Base-by-base conservation (phyloP, 2,888 invertebrate genomes). In the Julus scanicus region DNA sequence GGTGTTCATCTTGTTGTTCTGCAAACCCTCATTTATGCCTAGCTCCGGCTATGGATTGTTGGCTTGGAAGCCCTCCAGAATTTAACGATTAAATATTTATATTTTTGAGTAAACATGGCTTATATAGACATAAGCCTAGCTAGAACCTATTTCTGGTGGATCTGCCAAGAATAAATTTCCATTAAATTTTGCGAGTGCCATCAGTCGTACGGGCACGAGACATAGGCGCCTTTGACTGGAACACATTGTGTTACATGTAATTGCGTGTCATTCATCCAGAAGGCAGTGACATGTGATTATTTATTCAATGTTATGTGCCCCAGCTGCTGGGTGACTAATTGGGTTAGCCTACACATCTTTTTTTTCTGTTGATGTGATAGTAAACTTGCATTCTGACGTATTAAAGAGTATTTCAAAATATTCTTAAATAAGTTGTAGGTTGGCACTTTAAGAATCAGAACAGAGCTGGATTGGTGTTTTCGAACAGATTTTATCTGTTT, bases 41-140 rank as follows among this genome's bases (percentile, higher is more conserved):
- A 29, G 29, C 29, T 71, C 29, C 11, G 29, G 29, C 71, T 71
- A 71, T 29, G 71, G 71, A 71, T 71, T 29, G 71, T 2, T 29
- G 71, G 71, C 2, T 29, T 71, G 71, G 71, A 71, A 71, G 11
- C 1, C 29, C 9, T 71, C 71, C 71, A 71, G 71, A 29, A 29
- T 71, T 71, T 11, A n/a, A 29, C 11, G 71, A 71, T 71, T 71
- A 71, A 71, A 71, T 71, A 71, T 71, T 71, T 71, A 71, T 71
- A 29, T 71, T 71, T 71, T 71, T 71, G 71, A 2, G 29, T 71
- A 71, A 71, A 71, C 71, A 71, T 11, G 6, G 71, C 71, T 29
- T n/a, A n/a, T 71, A 29, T 71, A 71, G 71, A 71, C 71, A 71
- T 71, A 71, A 71, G 71, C 29, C 71, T 29, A 71, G 71, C 11